Base-by-base conservation (phyloP, 2,797 vertebrate species). In the Xenopus petersii region DNA sequence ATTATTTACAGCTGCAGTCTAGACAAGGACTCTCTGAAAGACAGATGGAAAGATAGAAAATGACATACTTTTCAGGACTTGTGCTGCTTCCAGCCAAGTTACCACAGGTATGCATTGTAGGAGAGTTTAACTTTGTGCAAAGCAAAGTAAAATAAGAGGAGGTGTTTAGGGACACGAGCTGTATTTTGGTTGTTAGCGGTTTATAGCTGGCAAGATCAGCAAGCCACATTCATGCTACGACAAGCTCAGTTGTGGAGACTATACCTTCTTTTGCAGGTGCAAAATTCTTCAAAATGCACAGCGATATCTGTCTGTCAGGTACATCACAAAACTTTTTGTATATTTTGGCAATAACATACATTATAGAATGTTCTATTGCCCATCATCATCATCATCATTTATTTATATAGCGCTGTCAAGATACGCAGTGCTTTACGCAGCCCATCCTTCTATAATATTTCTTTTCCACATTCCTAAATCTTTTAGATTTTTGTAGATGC, bases 211-310 rank as follows among this genome's bases (percentile, higher is more conserved):
- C 62, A 54, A 51, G 64, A 71, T 51, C 67, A 46, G 12, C 56
- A 67, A 66, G n/a, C 30, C 9, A 16, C 12, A 36, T 59, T 66
- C 75, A 42, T 71, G 75, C 42, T 54, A 21, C 21, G 61, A 67
- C 75, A 67, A 46, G 75, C 51, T 21, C 61, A 61, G 10, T 61
- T 13, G 24, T 5, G 16, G 12, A 62, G 61, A 17, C 10, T 51
- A 11, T 16, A 21, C 12, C 21, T 24, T 51, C 4, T 71, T 26
- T 15, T 67, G 63, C 75, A 71, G 75, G 63, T 77, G 69, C 64
- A 72, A 51, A 21, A 71, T 56, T 71, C 13, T 67, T 58, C 26
- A 16, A 26, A 51, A 51, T 12, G 49, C 26, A 51, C 36, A 42
- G 5, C 5, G 36, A 42, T 42, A 5, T 42, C 26, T 42, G 36